These are phyloP conservation scores for Sogatella furcifera DNA, from an alignment of 1,140 invertebrate genomes.

Conservation along the genomic window DNA sequence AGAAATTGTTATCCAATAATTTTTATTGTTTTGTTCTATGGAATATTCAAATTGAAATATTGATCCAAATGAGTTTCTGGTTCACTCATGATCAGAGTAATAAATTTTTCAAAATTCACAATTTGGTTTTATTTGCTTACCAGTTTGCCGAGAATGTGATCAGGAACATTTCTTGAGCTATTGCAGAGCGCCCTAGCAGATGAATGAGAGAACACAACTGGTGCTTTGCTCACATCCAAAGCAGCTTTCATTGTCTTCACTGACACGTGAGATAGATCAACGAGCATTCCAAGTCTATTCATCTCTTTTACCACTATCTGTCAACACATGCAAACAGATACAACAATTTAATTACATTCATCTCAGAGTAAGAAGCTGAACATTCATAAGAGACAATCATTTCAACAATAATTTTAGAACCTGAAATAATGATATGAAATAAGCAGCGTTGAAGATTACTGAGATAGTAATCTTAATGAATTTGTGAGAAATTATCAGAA, in stretches of 20 bases:
- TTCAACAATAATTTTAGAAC: too few species aligned
- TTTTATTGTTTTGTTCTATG: too few species aligned
- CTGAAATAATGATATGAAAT: too few species aligned
- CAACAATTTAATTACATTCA: not conserved
- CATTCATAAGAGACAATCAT: not conserved
- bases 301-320: slow-evolving; percentile 72
- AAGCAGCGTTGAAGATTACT: too few species aligned
- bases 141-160: slow-evolving; percentile 69
- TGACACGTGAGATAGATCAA: slow-evolving; percentile 84
- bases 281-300: slow-evolving; percentile 87
- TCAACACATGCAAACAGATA: not conserved
- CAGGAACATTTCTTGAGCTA: slow-evolving; percentile 77
- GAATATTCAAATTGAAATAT: too few species aligned
- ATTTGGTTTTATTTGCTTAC: slow-evolving; percentile 34
- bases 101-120: too few species aligned
- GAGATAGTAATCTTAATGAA: too few species aligned
- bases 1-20: too few species aligned
- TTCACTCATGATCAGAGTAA: too few species aligned
- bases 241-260: slow-evolving; percentile 76
- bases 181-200: slow-evolving; percentile 77
- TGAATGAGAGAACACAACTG: slow-evolving; percentile 89
- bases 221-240: slow-evolving; percentile 68
- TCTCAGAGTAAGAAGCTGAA: not conserved
- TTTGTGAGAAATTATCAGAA: too few species aligned
- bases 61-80: too few species aligned